phyloP scores from a whole-genome alignment of 2,797 vertebrate genomes.

The Nyctalus aviator region DNA sequence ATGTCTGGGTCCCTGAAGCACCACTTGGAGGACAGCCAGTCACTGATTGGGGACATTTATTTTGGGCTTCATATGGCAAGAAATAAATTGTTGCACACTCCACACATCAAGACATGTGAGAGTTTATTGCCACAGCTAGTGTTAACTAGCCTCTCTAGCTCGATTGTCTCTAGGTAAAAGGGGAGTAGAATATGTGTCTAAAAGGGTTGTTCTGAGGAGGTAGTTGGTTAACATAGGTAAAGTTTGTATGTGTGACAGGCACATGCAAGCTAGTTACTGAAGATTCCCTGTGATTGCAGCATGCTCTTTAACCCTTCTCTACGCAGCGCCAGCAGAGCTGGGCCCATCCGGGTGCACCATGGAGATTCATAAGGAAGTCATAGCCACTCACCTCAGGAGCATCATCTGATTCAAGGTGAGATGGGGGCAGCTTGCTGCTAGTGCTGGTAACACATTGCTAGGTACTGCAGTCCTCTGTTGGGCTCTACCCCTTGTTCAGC shows the following conservation, averaged over 20 bases:
- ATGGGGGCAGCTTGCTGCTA: neutral
- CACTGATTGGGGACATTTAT: neutral
- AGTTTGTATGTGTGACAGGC: neutral
- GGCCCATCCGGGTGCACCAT: rapidly evolving
- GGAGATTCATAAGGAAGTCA: rapidly evolving
- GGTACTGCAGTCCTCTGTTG: neutral
- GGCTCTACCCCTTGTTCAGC: neutral
- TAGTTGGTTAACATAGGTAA: neutral
- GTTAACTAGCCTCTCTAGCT: neutral
- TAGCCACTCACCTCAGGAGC: neutral
- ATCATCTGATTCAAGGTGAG: neutral
- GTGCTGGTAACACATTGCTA: neutral
- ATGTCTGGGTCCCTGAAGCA: neutral
- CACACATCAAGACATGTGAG: neutral
- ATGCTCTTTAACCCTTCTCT: neutral
- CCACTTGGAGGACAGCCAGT: neutral
- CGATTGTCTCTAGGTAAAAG: neutral
- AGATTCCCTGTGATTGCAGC: too few species aligned
- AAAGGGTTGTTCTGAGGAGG: neutral
- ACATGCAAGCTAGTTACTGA: neutral
- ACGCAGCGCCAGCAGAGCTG: neutral
- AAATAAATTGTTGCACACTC: neutral
- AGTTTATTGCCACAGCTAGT: neutral
- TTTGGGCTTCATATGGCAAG: neutral
- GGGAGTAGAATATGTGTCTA: neutral